Evolutionary conservation across 2,113 vertebrate species (phyloP).

Genomic region (Pluvialis apricaria): DNA sequence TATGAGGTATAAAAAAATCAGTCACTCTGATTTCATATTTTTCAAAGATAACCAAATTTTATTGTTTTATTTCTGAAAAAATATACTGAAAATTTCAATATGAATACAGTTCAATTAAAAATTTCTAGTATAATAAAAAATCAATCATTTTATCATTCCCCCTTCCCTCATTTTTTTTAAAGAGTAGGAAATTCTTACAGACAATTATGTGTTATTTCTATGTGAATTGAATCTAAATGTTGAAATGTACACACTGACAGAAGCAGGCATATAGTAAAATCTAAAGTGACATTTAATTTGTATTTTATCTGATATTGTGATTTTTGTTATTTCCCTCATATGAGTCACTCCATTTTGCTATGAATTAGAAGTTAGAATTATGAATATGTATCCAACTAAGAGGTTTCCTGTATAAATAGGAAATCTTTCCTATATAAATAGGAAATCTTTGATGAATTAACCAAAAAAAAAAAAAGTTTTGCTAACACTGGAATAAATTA

Average conservation of each 20-base stretch:
- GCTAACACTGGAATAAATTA: background rate
- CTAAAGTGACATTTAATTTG: background rate
- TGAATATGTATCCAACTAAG: background rate
- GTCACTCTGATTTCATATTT: background rate
- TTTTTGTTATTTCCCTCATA: background rate
- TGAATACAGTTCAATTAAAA: slow-evolving; percentile 9
- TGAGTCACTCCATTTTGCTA: background rate
- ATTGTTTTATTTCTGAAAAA: slow-evolving; percentile 27
- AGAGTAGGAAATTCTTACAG: background rate
- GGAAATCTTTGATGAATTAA: background rate
- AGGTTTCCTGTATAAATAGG: background rate
- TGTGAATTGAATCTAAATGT: background rate
- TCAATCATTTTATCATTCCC: background rate
- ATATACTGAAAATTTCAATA: slow-evolving; percentile 6
- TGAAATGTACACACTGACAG: background rate
- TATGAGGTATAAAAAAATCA: background rate
- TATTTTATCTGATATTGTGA: background rate
- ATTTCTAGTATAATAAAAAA: background rate
- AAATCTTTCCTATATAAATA: background rate
- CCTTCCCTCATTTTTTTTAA: background rate
- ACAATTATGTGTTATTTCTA: background rate
- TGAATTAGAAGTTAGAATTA: background rate
- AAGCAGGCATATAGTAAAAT: background rate
- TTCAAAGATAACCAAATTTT: slow-evolving; percentile 36
- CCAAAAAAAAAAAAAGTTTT: background rate